These are phyloP conservation scores for Gortyna flavago DNA, from an alignment of 2,888 invertebrate species.

Conservation along the genomic window DNA sequence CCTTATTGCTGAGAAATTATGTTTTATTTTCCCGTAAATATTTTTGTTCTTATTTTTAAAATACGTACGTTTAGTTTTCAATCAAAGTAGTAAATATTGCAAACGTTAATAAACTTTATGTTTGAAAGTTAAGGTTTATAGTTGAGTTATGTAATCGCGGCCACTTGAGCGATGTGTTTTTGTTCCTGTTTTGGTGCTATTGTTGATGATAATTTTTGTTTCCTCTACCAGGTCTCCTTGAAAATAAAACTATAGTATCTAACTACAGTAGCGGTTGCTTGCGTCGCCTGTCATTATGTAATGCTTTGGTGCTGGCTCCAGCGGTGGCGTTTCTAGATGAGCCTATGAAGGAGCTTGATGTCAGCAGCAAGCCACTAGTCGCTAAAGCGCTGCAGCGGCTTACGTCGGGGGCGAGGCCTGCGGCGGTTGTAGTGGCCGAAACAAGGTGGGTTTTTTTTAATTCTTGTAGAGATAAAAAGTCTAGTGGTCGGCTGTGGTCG, in stretches of 20 bases:
- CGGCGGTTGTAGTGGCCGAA: constrained; percentile 43
- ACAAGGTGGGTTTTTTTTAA: constrained; percentile 27
- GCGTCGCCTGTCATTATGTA: constrained; percentile 35
- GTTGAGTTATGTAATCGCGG: too few species aligned
- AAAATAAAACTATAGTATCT: constrained; percentile 5
- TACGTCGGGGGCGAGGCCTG: not conserved
- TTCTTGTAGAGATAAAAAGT: not conserved
- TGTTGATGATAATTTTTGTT: not conserved
- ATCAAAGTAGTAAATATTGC: too few species aligned
- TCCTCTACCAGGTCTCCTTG: constrained; percentile 38
- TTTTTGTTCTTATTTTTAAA: too few species aligned
- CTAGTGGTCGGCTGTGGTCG: not conserved
- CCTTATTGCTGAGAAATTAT: too few species aligned
- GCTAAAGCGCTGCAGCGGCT: constrained; percentile 36
- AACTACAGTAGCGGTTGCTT: constrained; percentile 44
- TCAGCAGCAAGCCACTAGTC: constrained; percentile 31
- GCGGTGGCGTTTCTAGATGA: constrained; percentile 54
- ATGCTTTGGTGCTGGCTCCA: constrained; percentile 32
- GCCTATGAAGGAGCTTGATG: constrained; percentile 45
- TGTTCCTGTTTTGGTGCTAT: too few species aligned
- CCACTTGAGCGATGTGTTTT: too few species aligned
- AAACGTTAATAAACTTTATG: too few species aligned
- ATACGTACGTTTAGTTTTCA: too few species aligned
- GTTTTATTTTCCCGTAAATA: too few species aligned
- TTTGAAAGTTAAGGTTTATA: too few species aligned